Percentiles rank a stretch among this genome's conserved stretches.
phyloP scores from a whole-genome alignment of 2,113 vertebrate species.

The Salvelinus alpinus region DNA sequence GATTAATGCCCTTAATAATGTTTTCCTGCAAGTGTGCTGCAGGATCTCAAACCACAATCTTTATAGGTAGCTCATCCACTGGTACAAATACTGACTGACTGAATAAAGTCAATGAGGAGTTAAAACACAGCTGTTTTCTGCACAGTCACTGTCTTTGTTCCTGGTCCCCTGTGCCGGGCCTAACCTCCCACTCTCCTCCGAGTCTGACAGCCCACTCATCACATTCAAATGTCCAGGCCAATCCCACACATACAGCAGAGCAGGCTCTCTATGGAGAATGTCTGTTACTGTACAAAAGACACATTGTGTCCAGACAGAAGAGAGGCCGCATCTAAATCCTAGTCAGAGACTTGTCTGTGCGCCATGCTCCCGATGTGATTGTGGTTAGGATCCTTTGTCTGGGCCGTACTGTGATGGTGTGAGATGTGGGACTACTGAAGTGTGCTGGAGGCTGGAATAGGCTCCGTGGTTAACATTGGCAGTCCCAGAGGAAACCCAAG shows the following conservation, averaged over 20 bases:
- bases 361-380: conserved; percentile 22
- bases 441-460: neutral
- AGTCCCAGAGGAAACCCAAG: conserved; percentile 13
- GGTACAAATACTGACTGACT: neutral
- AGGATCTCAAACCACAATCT: neutral
- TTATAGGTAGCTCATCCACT: neutral
- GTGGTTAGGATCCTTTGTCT: conserved; percentile 23
- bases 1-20: neutral
- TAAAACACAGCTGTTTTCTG: conserved; percentile 42
- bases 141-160: conserved; percentile 75
- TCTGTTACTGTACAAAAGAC: conserved; percentile 66
- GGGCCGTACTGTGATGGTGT: conserved; percentile 12
- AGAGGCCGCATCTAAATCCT: conserved; percentile 39
- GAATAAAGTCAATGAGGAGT: neutral
- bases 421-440: neutral
- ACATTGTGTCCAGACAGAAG: conserved; percentile 54
- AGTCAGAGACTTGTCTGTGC: conserved; percentile 43
- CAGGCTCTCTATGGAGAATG: conserved; percentile 54
- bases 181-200: conserved; percentile 55
- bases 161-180: conserved; percentile 54
- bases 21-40: neutral
- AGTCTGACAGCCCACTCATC: conserved; percentile 71
- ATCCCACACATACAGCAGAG: conserved; percentile 31
- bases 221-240: conserved; percentile 60
- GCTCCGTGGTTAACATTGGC: neutral